phyloP scores from a whole-genome alignment of 2,888 invertebrate species.

The Chalcosyrphus nemorum region DNA sequence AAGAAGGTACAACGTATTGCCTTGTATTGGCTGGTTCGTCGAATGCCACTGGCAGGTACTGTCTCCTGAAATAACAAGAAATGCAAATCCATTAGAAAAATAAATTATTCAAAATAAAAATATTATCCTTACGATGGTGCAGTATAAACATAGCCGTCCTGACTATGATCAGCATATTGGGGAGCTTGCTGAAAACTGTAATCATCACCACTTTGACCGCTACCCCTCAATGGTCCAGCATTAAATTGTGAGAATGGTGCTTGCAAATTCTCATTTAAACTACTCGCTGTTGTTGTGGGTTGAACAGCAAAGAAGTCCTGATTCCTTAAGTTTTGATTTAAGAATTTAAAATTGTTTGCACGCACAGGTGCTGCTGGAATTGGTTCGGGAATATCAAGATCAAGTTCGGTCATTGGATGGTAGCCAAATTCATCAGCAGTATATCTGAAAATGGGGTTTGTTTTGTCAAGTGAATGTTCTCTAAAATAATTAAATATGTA shows the following conservation, averaged over 20 bases:
- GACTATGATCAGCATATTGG: conserved; percentile 44
- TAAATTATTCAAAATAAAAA: not conserved
- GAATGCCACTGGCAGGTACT: conserved; percentile 21
- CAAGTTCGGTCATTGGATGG: conserved; percentile 82
- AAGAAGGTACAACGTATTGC: conserved; percentile 52
- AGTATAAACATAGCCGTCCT: conserved; percentile 77
- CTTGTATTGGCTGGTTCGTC: conserved; percentile 8
- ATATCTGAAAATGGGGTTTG: conserved; percentile 75
- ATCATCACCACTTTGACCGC: conserved; percentile 79
- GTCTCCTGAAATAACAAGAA: conserved; percentile 19
- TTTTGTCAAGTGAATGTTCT: not conserved
- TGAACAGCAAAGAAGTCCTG: conserved; percentile 19
- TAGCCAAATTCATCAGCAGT: conserved; percentile 82
- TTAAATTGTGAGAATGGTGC: not conserved
- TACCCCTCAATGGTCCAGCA: conserved; percentile 75
- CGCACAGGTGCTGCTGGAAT: conserved; percentile 34
- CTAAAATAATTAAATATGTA: too few relatives aligned
- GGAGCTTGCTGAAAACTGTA: conserved; percentile 75
- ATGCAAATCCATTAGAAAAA: not conserved
- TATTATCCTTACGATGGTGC: conserved; percentile 75
- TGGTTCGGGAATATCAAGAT: conserved; percentile 79
- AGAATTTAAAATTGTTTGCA: conserved; percentile 79
- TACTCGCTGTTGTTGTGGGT: not conserved
- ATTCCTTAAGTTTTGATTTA: conserved; percentile 77
- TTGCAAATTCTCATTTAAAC: conserved; percentile 24